Evolutionary conservation across 1,140 invertebrate species (phyloP), one percentile per base, ranked within the genome.

Genomic region (Cherax destructor): DNA sequence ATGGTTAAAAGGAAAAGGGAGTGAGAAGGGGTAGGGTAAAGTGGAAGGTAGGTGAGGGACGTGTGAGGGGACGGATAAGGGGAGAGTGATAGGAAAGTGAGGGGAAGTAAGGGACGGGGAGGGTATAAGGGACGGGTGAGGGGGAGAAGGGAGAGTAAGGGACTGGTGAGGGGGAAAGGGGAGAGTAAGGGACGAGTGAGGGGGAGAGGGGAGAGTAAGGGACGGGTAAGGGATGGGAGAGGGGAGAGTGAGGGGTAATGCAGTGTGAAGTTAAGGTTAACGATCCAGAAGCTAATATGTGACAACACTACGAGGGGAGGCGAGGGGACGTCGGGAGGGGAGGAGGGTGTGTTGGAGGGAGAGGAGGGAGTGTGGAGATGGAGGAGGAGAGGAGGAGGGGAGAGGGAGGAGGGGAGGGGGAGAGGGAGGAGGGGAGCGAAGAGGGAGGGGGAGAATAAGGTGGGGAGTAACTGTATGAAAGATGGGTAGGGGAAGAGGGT

Each of bases 211-310:
- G 11, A 18, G 16, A n/a, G 61, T 69, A 3, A 69, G 61, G 18
- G 61, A 69, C 61, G 5, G 61, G 30, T 5, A 3, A 56, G 52
- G 11, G 52, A 56, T 3, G 6, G 30, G 52, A 1, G 61, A n/a
- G 61, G 16, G 16, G 11, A 5, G 21, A 16, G 61, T 69, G 16
- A 69, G 61, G 61, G 61, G 52, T 74, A 4, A 74, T 5, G 5
- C n/a, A 11, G n/a, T n/a, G 69, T 74, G n/a, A 74, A 30, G n/a
- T 74, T 30, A n/a, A 74, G n/a, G 69, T 74, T 74, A 74, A 74
- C 18, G 69, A 74, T 6, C 69, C n/a, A 74, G 21, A 74, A 74
- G n/a, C 13, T 74, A 30, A 74, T 74, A 30, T 21, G 5, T 6
- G 6, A 10, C 13, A 10, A 30, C 18, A 30, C 7, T 6, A 30